Conservation (phyloP, 64 coral and sea anemone species). For the Montipora foliosa region DNA sequence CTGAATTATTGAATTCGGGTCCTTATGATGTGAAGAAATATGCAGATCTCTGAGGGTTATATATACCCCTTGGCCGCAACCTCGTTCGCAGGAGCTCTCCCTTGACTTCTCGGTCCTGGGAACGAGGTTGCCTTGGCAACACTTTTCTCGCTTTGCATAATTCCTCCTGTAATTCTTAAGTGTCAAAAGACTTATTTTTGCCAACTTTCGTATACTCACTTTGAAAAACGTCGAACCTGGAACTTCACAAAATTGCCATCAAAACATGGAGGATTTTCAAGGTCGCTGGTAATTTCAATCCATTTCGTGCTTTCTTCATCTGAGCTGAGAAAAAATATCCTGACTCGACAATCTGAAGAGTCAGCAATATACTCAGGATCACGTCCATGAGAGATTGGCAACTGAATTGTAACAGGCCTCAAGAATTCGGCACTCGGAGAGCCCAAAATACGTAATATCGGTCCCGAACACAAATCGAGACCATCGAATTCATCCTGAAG, state of each 20-base stretch:
- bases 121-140: too few species aligned
- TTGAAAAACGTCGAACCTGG: slow-evolving; percentile 22
- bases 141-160: too few species aligned
- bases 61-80: too few species aligned
- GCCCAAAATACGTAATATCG: slow-evolving; percentile 7
- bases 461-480: not conserved
- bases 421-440: not conserved
- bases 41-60: too few species aligned
- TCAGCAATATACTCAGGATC: not conserved
- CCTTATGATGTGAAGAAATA: too few species aligned
- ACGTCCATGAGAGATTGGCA: slow-evolving; percentile 8
- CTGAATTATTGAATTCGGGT: too few species aligned
- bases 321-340: slow-evolving; percentile 1
- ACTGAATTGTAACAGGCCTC: slow-evolving; percentile 13
- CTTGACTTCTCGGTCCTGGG: too few species aligned
- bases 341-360: not conserved
- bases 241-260: not conserved
- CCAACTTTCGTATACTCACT: not conserved
- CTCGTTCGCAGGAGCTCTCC: too few species aligned
- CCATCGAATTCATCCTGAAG: slow-evolving; percentile 7
- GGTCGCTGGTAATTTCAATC: slow-evolving; percentile 13
- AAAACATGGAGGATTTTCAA: not conserved
- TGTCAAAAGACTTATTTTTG: too few species aligned
- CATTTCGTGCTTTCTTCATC: not conserved
- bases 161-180: too few species aligned